These are phyloP conservation scores for Mesochorus sp. DNA, from an alignment of 2,888 invertebrate genomes.

Conservation along the genomic window DNA sequence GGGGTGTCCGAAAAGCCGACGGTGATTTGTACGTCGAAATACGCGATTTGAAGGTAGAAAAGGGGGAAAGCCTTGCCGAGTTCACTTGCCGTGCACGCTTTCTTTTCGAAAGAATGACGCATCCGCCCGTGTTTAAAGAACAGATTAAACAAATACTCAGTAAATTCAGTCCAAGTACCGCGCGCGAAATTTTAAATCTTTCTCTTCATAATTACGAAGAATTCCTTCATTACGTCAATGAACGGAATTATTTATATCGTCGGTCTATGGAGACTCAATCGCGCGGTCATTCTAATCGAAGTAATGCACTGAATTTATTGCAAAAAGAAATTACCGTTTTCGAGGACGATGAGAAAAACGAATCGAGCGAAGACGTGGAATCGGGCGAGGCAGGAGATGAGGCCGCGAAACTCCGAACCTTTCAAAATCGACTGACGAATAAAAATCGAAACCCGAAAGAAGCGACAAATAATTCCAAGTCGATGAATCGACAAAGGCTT, in stretches of 20 bases:
- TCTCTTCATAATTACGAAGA: constrained; percentile 5
- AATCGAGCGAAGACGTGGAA: not conserved
- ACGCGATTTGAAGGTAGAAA: constrained; percentile 37
- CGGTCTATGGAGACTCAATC: constrained; percentile 11
- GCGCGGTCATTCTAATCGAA: not conserved
- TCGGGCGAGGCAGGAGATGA: too few relatives aligned
- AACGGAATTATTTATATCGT: constrained; percentile 40
- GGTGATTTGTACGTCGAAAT: constrained; percentile 36
- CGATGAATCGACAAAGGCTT: constrained; percentile 28
- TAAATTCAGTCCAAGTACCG: constrained; percentile 49
- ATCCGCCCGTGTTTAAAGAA: constrained; percentile 37
- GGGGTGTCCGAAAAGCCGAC: constrained; percentile 51
- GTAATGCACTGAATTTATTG: not conserved
- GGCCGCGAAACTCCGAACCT: not conserved
- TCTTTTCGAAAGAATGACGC: constrained; percentile 51
- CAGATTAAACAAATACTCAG: constrained; percentile 51
- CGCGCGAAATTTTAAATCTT: constrained; percentile 40
- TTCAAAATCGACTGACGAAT: not conserved
- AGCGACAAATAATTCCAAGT: constrained; percentile 31
- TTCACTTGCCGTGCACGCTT: constrained; percentile 51
- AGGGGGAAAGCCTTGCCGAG: constrained; percentile 44
- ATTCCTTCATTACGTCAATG: constrained; percentile 45
- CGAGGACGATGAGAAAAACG: too few relatives aligned
- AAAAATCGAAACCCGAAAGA: not conserved
- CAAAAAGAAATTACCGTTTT: not conserved